Conservation (phyloP, 2,797 vertebrate genomes). For the Myotis daubentonii region DNA sequence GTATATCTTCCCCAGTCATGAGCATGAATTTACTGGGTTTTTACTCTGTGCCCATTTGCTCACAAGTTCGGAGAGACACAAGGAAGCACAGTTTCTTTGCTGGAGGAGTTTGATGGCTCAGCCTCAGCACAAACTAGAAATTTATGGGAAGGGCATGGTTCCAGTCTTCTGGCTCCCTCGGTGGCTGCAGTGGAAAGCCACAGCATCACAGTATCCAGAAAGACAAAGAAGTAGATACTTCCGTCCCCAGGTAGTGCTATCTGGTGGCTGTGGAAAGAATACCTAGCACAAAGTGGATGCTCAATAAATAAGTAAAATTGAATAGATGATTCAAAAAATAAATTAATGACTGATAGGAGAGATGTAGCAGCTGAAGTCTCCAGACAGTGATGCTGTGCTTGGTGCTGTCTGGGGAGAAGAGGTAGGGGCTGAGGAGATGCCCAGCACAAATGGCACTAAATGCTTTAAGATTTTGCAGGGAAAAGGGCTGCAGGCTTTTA, state of each 20-base stretch:
- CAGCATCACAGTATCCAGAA: neutral
- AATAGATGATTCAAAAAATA: neutral
- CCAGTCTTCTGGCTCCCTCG: neutral
- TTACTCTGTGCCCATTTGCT: neutral
- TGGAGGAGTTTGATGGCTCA: neutral
- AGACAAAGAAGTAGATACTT: neutral
- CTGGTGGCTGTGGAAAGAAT: neutral
- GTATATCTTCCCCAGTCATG: conserved; percentile 31
- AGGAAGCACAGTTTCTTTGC: neutral
- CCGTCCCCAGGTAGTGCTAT: neutral
- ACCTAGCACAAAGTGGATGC: neutral
- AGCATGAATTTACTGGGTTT: neutral
- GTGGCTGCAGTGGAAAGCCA: neutral
- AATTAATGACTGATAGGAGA: neutral
- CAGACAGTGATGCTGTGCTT: neutral
- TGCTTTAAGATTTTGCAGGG: neutral
- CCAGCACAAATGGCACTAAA: neutral
- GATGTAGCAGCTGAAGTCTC: neutral
- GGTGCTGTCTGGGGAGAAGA: neutral
- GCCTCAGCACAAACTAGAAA: neutral
- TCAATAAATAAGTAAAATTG: neutral
- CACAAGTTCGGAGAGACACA: neutral
- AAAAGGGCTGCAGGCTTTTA: neutral
- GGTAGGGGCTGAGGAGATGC: neutral
- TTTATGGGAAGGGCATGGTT: neutral